These are phyloP conservation scores for Phoeniculus purpureus DNA, from an alignment of 2,797 vertebrate genomes.

Conservation along the genomic window DNA sequence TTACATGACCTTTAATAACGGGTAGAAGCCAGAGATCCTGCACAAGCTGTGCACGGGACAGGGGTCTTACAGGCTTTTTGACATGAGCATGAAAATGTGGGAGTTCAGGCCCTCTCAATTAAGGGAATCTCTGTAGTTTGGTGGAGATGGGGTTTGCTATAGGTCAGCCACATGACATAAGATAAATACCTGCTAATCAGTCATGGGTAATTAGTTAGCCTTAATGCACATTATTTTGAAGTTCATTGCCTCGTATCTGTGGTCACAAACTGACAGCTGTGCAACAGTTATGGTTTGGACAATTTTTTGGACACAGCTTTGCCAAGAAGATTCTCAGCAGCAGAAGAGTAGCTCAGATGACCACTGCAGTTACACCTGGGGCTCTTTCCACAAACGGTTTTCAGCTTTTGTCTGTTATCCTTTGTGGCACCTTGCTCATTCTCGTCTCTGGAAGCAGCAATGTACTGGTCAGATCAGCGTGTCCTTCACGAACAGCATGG, in stretches of 20 bases:
- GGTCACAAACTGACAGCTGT: not conserved
- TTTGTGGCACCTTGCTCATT: not conserved
- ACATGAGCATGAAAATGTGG: not conserved
- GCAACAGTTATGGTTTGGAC: not conserved
- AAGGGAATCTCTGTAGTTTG: not conserved
- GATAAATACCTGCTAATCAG: not conserved
- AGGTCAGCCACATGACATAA: not conserved
- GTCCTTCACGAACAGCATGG: not conserved
- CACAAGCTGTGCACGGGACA: fast-evolving
- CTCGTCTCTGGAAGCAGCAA: fast-evolving
- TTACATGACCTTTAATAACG: no score
- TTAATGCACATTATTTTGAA: not conserved
- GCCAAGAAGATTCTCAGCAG: not conserved
- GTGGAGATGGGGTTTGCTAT: not conserved
- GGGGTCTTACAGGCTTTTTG: fast-evolving
- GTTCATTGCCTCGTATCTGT: not conserved
- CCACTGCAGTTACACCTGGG: not conserved
- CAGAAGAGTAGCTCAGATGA: not conserved
- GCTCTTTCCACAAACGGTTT: not conserved
- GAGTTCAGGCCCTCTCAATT: not conserved
- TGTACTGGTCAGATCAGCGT: fast-evolving
- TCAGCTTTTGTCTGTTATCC: not conserved
- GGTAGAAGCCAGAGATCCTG: not conserved
- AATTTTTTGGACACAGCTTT: not conserved
- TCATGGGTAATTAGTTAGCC: not conserved